Percentiles rank a stretch among this genome's conserved stretches.
Evolutionary conservation across 2,113 vertebrate species (phyloP).

Genomic region (Nansenia antarctica): DNA sequence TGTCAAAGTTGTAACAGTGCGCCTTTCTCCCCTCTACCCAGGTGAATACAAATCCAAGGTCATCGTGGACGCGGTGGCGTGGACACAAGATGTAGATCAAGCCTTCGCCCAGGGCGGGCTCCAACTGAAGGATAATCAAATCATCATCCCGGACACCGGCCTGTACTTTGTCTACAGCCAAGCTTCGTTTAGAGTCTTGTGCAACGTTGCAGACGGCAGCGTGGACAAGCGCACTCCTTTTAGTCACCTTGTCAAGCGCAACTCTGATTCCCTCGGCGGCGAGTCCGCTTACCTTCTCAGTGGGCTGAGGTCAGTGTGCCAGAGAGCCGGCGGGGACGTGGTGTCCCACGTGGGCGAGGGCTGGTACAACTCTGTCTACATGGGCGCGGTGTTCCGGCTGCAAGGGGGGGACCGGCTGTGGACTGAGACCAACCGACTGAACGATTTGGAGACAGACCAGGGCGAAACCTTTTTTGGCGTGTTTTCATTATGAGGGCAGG

Average conservation of each 20-base stretch:
- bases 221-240: conserved; percentile 29
- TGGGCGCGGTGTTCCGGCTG: conserved; percentile 74
- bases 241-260: conserved; percentile 64
- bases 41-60: conserved; percentile 27
- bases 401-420: conserved; percentile 61
- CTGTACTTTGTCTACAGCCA: conserved; percentile 80
- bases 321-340: not conserved
- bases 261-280: conserved; percentile 41
- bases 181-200: not conserved
- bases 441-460: conserved; percentile 43
- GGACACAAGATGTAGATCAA: conserved; percentile 59
- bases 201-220: rapidly evolving
- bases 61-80: conserved; percentile 10
- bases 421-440: conserved; percentile 55
- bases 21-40: conserved; percentile 19
- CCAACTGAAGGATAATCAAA: conserved; percentile 49
- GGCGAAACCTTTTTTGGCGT: conserved; percentile 75
- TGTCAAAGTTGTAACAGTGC: conserved; percentile 5
- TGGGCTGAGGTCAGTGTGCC: conserved; percentile 63
- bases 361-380: conserved; percentile 73
- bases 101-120: conserved; percentile 66
- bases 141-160: conserved; percentile 59
- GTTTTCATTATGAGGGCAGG: conserved; percentile 62
- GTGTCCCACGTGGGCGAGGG: not conserved
- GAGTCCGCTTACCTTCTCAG: conserved; percentile 56